Evolutionary conservation across 92 coral and sea anemone genomes (phyloP).

Genomic region (Siderastrea radians): DNA sequence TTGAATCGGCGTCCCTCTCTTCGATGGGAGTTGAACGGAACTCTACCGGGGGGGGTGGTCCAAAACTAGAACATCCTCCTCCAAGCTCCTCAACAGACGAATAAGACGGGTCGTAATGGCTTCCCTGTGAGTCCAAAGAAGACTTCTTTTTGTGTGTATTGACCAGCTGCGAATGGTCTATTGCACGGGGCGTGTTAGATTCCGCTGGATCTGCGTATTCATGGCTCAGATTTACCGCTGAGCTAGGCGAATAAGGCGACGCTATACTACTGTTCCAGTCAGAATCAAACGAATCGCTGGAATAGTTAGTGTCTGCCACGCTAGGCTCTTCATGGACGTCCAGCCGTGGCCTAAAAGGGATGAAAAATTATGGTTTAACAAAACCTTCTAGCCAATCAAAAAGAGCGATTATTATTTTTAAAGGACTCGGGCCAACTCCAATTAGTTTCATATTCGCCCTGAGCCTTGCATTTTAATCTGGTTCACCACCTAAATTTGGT

Average conservation of each 20-base stretch:
- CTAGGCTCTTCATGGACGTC: constrained; percentile 74
- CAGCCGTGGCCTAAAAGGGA: constrained; percentile 48
- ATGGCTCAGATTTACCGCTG: constrained; percentile 28
- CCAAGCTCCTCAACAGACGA: constrained; percentile 93
- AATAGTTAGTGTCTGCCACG: constrained; percentile 35
- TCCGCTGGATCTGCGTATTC: background rate
- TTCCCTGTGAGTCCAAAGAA: constrained; percentile 80
- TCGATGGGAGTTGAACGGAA: constrained; percentile 51
- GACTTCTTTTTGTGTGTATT: constrained; percentile 71
- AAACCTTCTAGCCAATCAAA: background rate
- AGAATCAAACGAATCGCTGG: constrained; percentile 64
- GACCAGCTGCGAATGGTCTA: constrained; percentile 60
- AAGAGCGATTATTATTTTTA: too few species aligned
- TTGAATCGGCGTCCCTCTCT: constrained; percentile 13
- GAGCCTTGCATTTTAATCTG: too few species aligned
- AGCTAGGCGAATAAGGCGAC: constrained; percentile 18
- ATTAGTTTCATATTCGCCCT: too few species aligned
- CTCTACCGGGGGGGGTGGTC: constrained; percentile 78
- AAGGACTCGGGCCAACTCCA: too few species aligned
- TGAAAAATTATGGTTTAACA: background rate
- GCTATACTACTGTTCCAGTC: constrained; percentile 75
- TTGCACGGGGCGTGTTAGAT: background rate
- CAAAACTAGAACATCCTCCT: constrained; percentile 88
- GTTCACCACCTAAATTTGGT: too few species aligned
- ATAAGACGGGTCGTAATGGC: constrained; percentile 90